These are phyloP conservation scores for Scylla paramamosain DNA, from an alignment of 1,140 invertebrate genomes.

Conservation along the genomic window DNA sequence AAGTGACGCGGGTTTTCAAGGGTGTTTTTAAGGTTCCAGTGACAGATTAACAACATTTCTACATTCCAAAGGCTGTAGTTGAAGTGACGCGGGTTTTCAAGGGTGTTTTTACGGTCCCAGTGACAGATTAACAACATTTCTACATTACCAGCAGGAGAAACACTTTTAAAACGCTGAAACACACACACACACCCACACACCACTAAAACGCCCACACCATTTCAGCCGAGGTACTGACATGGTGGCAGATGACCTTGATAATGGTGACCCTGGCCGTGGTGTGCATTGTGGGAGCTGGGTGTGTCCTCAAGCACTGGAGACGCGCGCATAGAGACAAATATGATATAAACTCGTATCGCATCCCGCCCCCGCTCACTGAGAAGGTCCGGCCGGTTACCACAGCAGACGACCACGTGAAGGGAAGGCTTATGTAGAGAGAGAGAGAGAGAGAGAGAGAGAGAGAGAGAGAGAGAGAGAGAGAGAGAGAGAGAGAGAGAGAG, in stretches of 20 bases:
- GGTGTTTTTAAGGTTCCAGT: no score
- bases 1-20: background rate
- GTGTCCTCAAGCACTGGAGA: background rate
- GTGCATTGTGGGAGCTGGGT: background rate
- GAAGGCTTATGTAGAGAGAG: background rate
- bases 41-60: no score
- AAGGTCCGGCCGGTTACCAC: constrained; percentile 24
- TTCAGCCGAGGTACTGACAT: background rate
- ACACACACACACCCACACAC: background rate
- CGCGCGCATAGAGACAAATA: constrained; percentile 21
- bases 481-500: constrained; percentile 18
- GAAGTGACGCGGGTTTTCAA: no score
- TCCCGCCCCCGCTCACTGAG: background rate
- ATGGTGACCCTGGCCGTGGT: background rate
- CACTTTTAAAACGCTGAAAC: background rate
- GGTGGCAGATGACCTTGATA: constrained; percentile 25
- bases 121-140: no score
- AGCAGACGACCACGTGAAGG: background rate
- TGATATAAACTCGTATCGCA: background rate
- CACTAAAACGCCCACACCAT: background rate
- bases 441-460: background rate
- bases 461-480: constrained; percentile 16
- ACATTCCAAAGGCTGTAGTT: background rate
- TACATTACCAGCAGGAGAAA: no score
- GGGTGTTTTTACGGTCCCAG: no score